Percentiles rank a stretch among this genome's conserved stretches.
Conservation (phyloP, 2,113 vertebrate genomes). For the Benitochromis conjunctus region DNA sequence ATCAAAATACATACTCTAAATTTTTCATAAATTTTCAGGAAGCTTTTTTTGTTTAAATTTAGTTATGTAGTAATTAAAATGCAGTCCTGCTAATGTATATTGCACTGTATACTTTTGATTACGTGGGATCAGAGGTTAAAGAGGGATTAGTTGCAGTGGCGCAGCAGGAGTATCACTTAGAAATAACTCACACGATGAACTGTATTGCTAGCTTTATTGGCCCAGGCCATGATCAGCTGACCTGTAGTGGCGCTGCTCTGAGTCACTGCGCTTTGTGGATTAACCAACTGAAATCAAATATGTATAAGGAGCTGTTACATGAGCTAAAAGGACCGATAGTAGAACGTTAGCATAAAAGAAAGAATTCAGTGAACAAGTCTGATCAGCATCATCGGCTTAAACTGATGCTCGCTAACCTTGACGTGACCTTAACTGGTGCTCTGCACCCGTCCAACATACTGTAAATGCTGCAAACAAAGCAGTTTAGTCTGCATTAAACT, state of each 20-base stretch:
- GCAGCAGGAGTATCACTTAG: too few relatives aligned
- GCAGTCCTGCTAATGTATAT: background rate
- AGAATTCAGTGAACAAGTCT: background rate
- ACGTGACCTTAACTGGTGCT: background rate
- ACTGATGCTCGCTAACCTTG: background rate
- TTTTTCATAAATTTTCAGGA: background rate
- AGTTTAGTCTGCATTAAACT: background rate
- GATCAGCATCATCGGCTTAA: background rate
- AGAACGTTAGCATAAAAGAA: background rate
- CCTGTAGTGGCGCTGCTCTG: background rate
- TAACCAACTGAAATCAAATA: background rate
- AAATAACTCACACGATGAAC: too few relatives aligned
- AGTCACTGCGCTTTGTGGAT: background rate
- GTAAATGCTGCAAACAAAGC: background rate
- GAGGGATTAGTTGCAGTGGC: background rate
- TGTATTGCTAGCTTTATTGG: background rate
- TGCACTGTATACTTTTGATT: background rate
- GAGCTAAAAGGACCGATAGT: background rate
- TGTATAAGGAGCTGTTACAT: background rate
- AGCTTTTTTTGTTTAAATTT: background rate
- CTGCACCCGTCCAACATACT: background rate
- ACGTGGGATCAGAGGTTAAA: background rate
- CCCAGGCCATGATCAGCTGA: background rate
- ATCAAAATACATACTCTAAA: background rate
- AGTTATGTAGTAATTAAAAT: background rate